phyloP scores from a whole-genome alignment of 2,888 invertebrate species.

The Parascotia fuliginaria region DNA sequence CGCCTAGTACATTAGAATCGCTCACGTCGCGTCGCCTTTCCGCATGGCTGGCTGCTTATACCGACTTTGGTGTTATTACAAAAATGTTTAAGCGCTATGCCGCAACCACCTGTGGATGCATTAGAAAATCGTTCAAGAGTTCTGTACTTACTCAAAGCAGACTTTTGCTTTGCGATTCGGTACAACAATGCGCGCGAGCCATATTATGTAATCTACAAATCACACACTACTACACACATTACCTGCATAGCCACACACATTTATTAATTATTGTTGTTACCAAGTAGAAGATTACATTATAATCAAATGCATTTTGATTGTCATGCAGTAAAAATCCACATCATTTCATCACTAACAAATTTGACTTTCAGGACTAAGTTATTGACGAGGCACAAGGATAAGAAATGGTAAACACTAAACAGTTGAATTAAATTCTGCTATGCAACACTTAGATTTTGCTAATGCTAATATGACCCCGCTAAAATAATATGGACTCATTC shows the following conservation, averaged over 20 bases:
- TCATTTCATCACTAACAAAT: conserved; percentile 83
- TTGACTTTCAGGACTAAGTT: conserved; percentile 94
- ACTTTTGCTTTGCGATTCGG: too few relatives aligned
- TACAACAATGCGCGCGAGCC: not conserved
- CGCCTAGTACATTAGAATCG: too few relatives aligned
- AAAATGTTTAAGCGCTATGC: too few relatives aligned
- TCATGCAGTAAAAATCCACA: conserved; percentile 57
- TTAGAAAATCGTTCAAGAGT: too few relatives aligned
- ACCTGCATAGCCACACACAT: not conserved
- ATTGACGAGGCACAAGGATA: conserved; percentile 93
- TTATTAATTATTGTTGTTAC: conserved; percentile 2
- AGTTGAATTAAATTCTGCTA: conserved; percentile 63
- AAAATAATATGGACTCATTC: conserved; percentile 28
- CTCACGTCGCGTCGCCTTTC: too few relatives aligned
- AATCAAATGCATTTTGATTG: conserved; percentile 34
- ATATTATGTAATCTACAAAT: not conserved
- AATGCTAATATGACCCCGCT: conserved; percentile 56
- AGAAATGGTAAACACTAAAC: conserved; percentile 90
- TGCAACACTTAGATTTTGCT: conserved; percentile 66
- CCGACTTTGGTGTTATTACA: too few relatives aligned
- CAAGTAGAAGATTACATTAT: conserved; percentile 1
- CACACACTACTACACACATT: not conserved
- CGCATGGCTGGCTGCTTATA: too few relatives aligned
- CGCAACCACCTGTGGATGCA: too few relatives aligned
- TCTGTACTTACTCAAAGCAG: too few relatives aligned